Percentiles rank a stretch among this genome's conserved stretches.
Conservation (phyloP, 2,888 invertebrate species). For the Lymantria dispar region DNA sequence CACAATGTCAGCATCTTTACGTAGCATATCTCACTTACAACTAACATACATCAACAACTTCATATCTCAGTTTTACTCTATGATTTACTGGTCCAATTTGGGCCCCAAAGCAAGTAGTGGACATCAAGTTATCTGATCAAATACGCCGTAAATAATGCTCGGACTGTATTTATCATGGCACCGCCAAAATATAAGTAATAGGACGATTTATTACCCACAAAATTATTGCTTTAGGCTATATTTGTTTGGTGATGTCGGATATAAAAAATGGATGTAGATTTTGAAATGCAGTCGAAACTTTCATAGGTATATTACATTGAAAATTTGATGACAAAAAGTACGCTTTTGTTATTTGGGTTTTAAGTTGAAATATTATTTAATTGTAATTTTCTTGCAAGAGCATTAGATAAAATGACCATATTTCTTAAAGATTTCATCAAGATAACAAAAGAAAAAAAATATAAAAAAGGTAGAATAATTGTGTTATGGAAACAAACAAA, state of each 20-base stretch:
- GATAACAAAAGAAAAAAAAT: no score
- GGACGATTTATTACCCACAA: slow-evolving; percentile 63
- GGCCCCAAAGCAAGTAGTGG: slow-evolving; percentile 62
- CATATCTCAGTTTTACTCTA: slow-evolving; percentile 46
- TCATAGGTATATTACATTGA: neutral
- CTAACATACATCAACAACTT: slow-evolving; percentile 43
- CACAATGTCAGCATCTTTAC: no score
- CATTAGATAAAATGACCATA: no score
- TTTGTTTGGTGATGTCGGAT: slow-evolving; percentile 25
- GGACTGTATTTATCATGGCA: slow-evolving; percentile 73
- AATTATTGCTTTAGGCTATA: slow-evolving; percentile 27
- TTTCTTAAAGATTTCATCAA: no score
- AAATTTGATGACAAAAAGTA: no score
- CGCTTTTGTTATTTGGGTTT: no score
- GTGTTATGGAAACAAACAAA: no score
- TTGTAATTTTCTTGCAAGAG: no score
- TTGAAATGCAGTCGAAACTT: neutral
- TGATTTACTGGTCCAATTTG: slow-evolving; percentile 74
- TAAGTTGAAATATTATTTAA: no score
- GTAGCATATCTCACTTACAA: slow-evolving; percentile 3
- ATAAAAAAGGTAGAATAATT: no score
- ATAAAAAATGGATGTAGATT: neutral
- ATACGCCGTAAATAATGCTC: slow-evolving; percentile 72
- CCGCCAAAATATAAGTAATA: slow-evolving; percentile 63
- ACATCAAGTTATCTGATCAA: slow-evolving; percentile 75